A percentile compares a stretch with the other conserved stretches of the same genome.
phyloP scores from a whole-genome alignment of 2,113 vertebrate species.

The Spermophilus dauricus region DNA sequence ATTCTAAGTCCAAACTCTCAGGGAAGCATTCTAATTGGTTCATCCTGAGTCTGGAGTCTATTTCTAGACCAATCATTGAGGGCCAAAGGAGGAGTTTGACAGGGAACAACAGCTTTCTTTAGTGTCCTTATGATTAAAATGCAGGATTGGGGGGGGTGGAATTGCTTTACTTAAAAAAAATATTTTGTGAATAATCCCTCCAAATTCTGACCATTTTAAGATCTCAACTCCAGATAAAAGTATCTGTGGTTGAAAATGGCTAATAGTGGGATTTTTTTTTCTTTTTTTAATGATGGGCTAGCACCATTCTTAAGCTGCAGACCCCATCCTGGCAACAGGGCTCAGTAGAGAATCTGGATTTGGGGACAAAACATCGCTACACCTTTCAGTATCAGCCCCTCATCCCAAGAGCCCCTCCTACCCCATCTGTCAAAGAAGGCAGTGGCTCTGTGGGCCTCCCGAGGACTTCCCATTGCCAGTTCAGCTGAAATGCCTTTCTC shows the following conservation, averaged over 20 bases:
- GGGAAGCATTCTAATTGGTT: neutral
- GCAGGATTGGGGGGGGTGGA: neutral
- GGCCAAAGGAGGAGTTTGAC: neutral
- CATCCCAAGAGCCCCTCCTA: neutral
- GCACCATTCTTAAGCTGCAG: neutral
- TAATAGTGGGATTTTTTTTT: neutral
- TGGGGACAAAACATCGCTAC: neutral
- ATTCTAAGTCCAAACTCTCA: neutral
- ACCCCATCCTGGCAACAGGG: neutral
- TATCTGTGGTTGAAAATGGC: neutral
- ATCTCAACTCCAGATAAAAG: constrained; percentile 44
- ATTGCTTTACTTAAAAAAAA: constrained; percentile 35
- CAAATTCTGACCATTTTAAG: constrained; percentile 18
- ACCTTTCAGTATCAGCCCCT: neutral
- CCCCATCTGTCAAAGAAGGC: neutral
- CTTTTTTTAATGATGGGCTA: neutral
- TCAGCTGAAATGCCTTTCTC: constrained; percentile 51
- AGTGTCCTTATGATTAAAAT: neutral
- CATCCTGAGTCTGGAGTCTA: neutral
- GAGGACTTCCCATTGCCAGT: constrained; percentile 47
- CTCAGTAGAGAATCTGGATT: neutral
- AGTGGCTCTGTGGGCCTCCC: neutral
- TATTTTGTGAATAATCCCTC: constrained; percentile 10
- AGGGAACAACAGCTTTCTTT: neutral
- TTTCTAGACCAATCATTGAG: neutral